Evolutionary conservation across 2,797 vertebrate genomes (phyloP), one percentile per base, ranked within the genome.

Genomic region (Rallus crepitans): DNA sequence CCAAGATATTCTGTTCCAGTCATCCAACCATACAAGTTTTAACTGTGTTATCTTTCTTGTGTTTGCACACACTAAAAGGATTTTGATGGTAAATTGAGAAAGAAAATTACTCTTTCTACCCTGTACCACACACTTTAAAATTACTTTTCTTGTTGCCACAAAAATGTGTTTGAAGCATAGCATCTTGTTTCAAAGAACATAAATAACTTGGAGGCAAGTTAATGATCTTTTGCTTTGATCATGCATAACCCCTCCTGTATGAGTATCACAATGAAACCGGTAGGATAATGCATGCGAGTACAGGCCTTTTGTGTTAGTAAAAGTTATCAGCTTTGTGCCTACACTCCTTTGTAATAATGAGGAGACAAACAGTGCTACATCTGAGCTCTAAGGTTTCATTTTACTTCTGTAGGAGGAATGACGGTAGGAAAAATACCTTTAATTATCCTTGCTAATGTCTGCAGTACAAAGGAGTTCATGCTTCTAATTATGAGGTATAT

Each of bases 111-210:
- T 87, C 30, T 75, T 95, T 93, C 71, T 89, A 89, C 30, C 12
- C 65, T 90, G 71, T 89, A 69, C 71, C 87, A 82, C 20, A 17
- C 39, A 69, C 47, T 48, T 69, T 78, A 76, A 93, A 92, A 77
- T 11, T 6, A 7, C 6, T 91, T 88, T 83, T 69, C 37, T 39
- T 89, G 15, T 45, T 93, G 69, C 42, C 59, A 86, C 75, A 83
- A 39, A 94, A 90, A 92, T 40, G 70, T 90, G 28, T 89, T 94
- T 1, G 1, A 97, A 94, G 33, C 3, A 88, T 28, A 95, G 65
- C 56, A 73, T 88, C 92, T 94, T 87, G 65, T 97, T 96, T 97
- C 89, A 97, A 96, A 97, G 82, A 70, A 64, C 25, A 80, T 72
- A 96, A 97, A 95, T 97, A 96, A 95, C 90, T 94, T 84, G 65